phyloP scores from a whole-genome alignment of 35 echinoderm and acorn worm genomes.

The Holothuria glaberrima region DNA sequence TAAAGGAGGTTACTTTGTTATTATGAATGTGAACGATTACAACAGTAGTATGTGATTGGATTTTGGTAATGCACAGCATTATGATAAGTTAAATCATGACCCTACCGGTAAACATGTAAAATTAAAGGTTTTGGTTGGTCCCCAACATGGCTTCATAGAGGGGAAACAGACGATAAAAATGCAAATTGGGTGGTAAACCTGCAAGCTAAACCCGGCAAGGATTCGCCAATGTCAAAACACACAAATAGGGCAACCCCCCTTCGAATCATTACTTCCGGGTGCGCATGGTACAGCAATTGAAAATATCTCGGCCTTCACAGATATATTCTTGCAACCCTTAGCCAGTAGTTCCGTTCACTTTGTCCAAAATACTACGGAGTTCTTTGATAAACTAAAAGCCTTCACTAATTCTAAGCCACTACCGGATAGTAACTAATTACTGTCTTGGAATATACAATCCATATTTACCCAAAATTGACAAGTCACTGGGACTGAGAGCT shows the following conservation, averaged over 20 bases:
- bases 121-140: too few species aligned
- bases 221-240: conserved; percentile 23
- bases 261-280: background rate
- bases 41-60: too few species aligned
- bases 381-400: background rate
- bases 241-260: conserved; percentile 7
- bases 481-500: background rate
- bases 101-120: too few species aligned
- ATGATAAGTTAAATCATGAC: too few species aligned
- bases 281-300: conserved; percentile 36
- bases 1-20: too few species aligned
- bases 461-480: too few species aligned
- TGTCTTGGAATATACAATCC: too few species aligned
- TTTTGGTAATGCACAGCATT: too few species aligned
- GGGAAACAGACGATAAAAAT: background rate
- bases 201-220: background rate
- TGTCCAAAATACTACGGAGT: background rate
- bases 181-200: conserved; percentile 10
- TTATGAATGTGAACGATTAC: too few species aligned
- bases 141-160: background rate
- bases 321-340: conserved; percentile 3
- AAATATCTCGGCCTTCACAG: background rate
- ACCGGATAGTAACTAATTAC: background rate
- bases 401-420: background rate
- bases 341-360: background rate